A percentile compares a stretch with the other conserved stretches of the same genome.
Conservation (phyloP, 1,140 invertebrate species). For the Teleopsis dalmanni region DNA sequence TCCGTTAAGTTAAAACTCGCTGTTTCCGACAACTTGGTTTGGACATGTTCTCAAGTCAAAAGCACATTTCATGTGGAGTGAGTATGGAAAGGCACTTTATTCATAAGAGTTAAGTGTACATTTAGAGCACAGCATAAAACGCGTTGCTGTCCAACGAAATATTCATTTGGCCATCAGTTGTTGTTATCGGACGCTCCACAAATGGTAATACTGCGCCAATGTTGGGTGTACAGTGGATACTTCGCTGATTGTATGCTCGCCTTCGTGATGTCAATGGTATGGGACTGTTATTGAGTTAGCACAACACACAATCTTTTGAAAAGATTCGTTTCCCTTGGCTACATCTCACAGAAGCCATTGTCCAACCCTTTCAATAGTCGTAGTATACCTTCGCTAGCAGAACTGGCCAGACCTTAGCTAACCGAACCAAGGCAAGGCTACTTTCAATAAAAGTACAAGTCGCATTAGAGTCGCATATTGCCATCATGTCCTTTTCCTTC, state of each 20-base stretch:
- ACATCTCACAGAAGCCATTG: conserved; percentile 11
- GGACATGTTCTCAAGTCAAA: conserved; percentile 33
- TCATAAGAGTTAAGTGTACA: background rate
- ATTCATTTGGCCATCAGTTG: conserved; percentile 30
- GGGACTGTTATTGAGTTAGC: conserved; percentile 11
- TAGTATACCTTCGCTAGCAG: too few relatives aligned
- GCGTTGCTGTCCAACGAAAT: conserved; percentile 23
- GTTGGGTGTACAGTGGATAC: background rate
- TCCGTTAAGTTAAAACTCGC: conserved; percentile 25
- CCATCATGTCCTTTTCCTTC: too few relatives aligned
- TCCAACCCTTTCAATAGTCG: conserved; percentile 8
- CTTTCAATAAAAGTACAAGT: too few relatives aligned
- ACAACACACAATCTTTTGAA: conserved; percentile 7
- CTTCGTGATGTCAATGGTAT: background rate
- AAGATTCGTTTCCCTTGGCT: conserved; percentile 13
- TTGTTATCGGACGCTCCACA: conserved; percentile 14
- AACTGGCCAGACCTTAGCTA: too few relatives aligned
- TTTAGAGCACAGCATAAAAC: background rate
- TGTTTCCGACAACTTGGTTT: conserved; percentile 37
- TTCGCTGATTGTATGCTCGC: conserved; percentile 8
- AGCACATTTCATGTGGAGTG: conserved; percentile 15
- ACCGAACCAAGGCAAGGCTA: too few relatives aligned
- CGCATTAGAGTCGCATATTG: too few relatives aligned
- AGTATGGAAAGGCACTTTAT: background rate
- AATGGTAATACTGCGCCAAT: background rate